A percentile compares a stretch with the other conserved stretches of the same genome.
phyloP scores from a whole-genome alignment of 2,113 vertebrate genomes.

The Cochlearius cochlearius region DNA sequence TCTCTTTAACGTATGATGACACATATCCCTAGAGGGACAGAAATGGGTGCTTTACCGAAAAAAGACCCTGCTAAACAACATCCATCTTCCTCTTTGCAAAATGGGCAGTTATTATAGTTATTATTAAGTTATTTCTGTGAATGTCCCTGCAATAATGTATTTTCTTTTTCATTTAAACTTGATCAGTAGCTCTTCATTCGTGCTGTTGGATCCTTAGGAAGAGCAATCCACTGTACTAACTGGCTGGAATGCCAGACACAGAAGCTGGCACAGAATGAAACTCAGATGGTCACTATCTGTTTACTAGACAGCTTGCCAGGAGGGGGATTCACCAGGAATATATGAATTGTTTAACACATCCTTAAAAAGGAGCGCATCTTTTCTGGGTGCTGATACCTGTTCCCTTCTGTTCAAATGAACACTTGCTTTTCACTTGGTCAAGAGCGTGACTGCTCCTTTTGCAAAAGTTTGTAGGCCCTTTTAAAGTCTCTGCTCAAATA shows the following conservation, averaged over 20 bases:
- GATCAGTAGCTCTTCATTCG: background rate
- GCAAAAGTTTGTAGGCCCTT: background rate
- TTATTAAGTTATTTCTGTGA: background rate
- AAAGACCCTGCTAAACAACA: background rate
- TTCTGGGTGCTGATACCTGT: background rate
- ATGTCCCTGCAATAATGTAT: background rate
- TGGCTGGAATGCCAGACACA: background rate
- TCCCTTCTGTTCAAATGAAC: background rate
- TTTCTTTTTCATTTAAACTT: background rate
- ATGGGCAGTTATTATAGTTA: background rate
- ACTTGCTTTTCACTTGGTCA: background rate
- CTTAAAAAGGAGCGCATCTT: background rate
- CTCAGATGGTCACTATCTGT: background rate
- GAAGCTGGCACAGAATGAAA: background rate
- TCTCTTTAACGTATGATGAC: background rate
- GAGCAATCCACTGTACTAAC: background rate
- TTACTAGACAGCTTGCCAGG: background rate
- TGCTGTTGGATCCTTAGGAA: background rate
- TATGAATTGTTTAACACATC: background rate
- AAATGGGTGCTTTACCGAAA: background rate
- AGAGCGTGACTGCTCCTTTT: background rate
- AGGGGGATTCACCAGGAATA: background rate
- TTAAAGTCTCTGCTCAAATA: background rate
- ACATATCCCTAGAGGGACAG: background rate
- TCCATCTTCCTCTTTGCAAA: background rate